Conservation (phyloP, 1,140 invertebrate species). For the Drosophila neocordata region DNA sequence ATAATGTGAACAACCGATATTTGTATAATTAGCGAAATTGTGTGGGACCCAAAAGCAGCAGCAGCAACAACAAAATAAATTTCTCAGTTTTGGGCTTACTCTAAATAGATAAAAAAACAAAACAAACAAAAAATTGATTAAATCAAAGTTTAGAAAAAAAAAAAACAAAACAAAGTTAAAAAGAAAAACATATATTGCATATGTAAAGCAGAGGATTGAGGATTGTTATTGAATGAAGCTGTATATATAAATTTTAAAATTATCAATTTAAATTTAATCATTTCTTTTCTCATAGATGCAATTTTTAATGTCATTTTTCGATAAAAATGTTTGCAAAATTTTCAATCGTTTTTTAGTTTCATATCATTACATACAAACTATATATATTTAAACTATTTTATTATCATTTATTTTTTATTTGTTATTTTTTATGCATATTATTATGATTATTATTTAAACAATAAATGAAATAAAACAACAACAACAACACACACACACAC, state of each 20-base stretch:
- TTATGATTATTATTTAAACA: conserved; percentile 52
- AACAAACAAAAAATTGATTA: conserved; percentile 21
- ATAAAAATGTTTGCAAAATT: conserved; percentile 47
- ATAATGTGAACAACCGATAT: conserved; percentile 54
- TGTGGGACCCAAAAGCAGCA: conserved; percentile 69
- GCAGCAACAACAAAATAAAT: conserved; percentile 29
- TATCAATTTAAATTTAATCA: conserved; percentile 73
- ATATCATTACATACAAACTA: conserved; percentile 59
- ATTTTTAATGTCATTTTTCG: conserved; percentile 40
- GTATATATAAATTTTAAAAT: conserved; percentile 79
- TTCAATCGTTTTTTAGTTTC: conserved; percentile 61
- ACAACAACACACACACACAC: conserved; percentile 38
- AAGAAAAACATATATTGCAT: conserved; percentile 23
- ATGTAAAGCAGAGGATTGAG: conserved; percentile 54
- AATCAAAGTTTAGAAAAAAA: conserved; percentile 21
- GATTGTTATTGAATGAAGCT: conserved; percentile 76
- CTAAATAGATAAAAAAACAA: conserved; percentile 25
- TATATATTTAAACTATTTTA: conserved; percentile 26
- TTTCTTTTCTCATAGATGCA: conserved; percentile 66
- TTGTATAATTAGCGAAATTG: conserved; percentile 77
- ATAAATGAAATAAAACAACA: conserved; percentile 52
- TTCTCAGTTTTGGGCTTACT: conserved; percentile 46
- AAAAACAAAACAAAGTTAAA: conserved; percentile 17
- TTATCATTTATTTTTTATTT: conserved; percentile 70
- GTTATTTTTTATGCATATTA: conserved; percentile 67